phyloP scores from a whole-genome alignment of 2,797 vertebrate species.

The Anas georgica region DNA sequence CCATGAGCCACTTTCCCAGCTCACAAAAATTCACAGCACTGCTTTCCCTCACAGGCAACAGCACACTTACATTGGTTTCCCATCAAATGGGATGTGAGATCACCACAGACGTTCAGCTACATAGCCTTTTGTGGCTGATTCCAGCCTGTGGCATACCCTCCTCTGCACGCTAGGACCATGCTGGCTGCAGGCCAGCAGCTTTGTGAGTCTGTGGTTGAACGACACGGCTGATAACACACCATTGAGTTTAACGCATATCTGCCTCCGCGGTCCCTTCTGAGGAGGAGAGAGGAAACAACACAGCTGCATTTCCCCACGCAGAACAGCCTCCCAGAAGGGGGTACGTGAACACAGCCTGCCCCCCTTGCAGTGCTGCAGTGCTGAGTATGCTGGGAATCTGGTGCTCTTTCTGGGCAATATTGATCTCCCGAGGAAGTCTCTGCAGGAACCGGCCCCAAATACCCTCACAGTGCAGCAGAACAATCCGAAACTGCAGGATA shows the following conservation, averaged over 20 bases:
- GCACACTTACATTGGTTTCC: not conserved
- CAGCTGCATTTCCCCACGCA: not conserved
- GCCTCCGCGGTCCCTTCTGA: not conserved
- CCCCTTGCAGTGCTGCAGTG: not conserved
- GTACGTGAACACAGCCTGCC: accelerated
- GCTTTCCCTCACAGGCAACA: not conserved
- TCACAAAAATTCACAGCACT: not conserved
- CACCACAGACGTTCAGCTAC: not conserved
- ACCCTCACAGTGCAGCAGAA: not conserved
- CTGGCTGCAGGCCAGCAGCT: not conserved
- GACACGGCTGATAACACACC: accelerated
- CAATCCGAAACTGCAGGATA: not conserved
- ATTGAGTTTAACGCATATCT: not conserved
- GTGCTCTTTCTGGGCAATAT: not conserved
- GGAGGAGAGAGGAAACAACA: not conserved
- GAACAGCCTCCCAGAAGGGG: not conserved
- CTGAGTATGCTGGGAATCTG: not conserved
- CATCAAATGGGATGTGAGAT: not conserved
- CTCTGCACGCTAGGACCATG: not conserved
- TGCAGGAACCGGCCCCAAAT: not conserved
- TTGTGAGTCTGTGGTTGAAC: not conserved
- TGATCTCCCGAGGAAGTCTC: not conserved
- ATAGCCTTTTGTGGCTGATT: not conserved
- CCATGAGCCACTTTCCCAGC: accelerated
- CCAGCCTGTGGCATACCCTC: not conserved